These are phyloP conservation scores for Hydropsyche tenuis DNA, from an alignment of 1,140 invertebrate species.

Conservation along the genomic window DNA sequence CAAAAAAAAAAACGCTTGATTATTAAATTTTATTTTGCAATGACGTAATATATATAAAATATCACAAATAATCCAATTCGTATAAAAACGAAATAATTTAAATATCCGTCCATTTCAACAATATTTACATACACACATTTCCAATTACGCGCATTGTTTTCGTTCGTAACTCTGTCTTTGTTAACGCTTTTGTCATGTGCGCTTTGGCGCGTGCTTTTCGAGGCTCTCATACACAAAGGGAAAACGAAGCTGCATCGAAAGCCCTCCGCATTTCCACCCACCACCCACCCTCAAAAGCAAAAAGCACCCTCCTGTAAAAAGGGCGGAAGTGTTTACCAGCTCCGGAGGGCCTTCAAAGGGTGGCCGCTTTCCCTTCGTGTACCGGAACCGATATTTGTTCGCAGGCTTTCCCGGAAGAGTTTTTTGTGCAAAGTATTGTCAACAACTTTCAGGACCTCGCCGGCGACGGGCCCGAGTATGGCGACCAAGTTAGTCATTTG, in stretches of 20 bases:
- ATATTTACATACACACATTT: background rate
- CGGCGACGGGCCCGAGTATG: constrained; percentile 39
- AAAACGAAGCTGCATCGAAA: background rate
- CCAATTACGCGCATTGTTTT: constrained; percentile 18
- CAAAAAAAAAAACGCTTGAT: too few relatives aligned
- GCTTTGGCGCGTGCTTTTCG: constrained; percentile 29
- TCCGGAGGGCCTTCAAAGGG: constrained; percentile 49
- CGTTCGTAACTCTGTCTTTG: constrained; percentile 5
- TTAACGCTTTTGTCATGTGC: constrained; percentile 36
- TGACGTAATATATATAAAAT: too few relatives aligned
- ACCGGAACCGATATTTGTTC: constrained; percentile 47
- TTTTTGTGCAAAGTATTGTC: constrained; percentile 47
- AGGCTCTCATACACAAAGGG: constrained; percentile 32
- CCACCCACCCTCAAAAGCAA: background rate
- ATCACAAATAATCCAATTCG: too few relatives aligned
- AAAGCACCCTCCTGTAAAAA: background rate
- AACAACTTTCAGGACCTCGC: constrained; percentile 47
- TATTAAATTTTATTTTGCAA: too few relatives aligned
- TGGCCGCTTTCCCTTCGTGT: constrained; percentile 48
- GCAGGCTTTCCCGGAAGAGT: constrained; percentile 49
- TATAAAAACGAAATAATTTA: background rate
- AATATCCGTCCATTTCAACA: background rate
- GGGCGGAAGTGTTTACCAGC: background rate
- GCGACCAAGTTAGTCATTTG: constrained; percentile 47
- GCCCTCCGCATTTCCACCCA: background rate